These are phyloP conservation scores for Chelonus formosanus DNA, from an alignment of 2,888 invertebrate species.

Conservation along the genomic window DNA sequence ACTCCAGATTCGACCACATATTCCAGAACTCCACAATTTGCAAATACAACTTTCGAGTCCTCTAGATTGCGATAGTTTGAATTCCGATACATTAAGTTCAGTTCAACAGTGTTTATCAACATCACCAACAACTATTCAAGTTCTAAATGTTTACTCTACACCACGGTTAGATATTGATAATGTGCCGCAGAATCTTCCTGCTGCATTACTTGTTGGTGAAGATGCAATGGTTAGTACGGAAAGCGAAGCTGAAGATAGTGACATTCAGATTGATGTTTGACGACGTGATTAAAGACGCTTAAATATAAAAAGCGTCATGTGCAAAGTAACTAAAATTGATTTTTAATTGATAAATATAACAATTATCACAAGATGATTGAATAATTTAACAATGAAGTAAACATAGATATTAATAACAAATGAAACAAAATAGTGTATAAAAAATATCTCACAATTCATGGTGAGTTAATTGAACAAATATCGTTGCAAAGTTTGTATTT, in stretches of 20 bases:
- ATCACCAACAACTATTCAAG: conserved; percentile 62
- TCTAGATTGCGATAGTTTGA: conserved; percentile 56
- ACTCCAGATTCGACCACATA: conserved; percentile 72
- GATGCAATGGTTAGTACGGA: conserved; percentile 64
- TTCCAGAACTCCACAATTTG: conserved; percentile 73
- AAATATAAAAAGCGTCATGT: conserved; percentile 19
- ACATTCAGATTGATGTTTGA: conserved; percentile 65
- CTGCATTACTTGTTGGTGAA: conserved; percentile 64
- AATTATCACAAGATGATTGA: neutral
- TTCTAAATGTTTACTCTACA: conserved; percentile 63
- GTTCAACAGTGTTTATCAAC: conserved; percentile 61
- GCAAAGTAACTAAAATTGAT: conserved; percentile 9
- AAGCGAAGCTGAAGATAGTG: conserved; percentile 64
- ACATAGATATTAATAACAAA: too few relatives aligned
- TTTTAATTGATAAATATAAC: conserved; percentile 2
- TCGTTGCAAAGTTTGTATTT: conserved; percentile 7
- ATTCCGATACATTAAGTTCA: conserved; percentile 56
- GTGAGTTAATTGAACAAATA: neutral
- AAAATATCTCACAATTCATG: neutral
- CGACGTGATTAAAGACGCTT: conserved; percentile 49
- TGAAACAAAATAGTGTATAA: neutral
- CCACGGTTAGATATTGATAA: conserved; percentile 62
- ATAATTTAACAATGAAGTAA: neutral
- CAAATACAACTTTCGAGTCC: conserved; percentile 67
- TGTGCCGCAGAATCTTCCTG: conserved; percentile 63